Conservation (phyloP, 2,113 vertebrate species). For the Cnemophilus loriae region DNA sequence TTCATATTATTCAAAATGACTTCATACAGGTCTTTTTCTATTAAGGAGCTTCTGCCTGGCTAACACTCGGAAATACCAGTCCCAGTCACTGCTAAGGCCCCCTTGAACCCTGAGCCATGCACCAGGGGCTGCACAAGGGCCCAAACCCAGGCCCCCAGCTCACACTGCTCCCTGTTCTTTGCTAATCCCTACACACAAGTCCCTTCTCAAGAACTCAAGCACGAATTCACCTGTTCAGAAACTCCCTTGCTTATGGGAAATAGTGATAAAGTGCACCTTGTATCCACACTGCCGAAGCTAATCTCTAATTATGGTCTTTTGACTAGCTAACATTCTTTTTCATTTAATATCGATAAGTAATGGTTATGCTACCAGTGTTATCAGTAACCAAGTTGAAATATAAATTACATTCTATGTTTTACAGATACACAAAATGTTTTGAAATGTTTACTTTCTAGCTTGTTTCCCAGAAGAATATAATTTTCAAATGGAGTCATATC, state of each 20-base stretch:
- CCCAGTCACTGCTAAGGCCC: not conserved
- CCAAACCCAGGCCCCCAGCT: not conserved
- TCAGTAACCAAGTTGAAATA: not conserved
- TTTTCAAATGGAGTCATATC: not conserved
- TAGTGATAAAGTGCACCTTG: not conserved
- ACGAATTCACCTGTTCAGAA: not conserved
- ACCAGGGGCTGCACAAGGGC: not conserved
- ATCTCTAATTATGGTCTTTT: not conserved
- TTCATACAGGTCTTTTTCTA: not conserved
- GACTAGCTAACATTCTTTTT: not conserved
- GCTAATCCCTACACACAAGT: not conserved
- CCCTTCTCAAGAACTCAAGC: not conserved
- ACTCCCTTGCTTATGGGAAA: not conserved
- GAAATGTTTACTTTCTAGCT: not conserved
- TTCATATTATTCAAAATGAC: not conserved
- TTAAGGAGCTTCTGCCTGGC: not conserved
- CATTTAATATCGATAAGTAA: not conserved
- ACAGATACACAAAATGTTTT: not conserved
- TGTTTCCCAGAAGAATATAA: not conserved
- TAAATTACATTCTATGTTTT: not conserved
- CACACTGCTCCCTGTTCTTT: not conserved
- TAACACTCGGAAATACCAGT: not conserved
- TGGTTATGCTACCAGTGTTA: not conserved
- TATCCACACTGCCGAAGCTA: not conserved
- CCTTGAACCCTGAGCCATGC: not conserved